Evolutionary conservation across 2,888 invertebrate species (phyloP), one percentile per base, ranked within the genome.

Genomic region (Microdon myrmicae): DNA sequence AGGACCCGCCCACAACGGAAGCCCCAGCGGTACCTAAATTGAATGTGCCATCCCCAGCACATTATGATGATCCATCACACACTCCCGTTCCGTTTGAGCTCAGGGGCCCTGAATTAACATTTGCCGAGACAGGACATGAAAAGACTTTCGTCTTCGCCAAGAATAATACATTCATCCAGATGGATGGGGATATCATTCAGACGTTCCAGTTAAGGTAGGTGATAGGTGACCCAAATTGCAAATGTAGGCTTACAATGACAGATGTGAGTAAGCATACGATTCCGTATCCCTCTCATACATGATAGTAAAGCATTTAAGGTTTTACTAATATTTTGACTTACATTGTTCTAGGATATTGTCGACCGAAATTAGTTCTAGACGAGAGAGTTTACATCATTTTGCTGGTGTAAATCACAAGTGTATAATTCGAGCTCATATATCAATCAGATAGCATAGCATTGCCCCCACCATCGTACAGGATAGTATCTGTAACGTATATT

Each of bases 61-160:
- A 68, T n/a, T 68, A 68, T 8, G 69, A 67, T 35, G 71, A 71
- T 22, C 67, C 71, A 3, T 74, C 73, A 19, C 72, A 74, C 43
- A 85, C 87, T 0, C 86, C 89, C 0, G 84, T 90, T 69, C 90
- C 91, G 1, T 85, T 86, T 44, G 87, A 89, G 70, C 85, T 88
- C 69, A 83, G 92, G 67, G 91, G 91, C 44, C 84, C 90, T 68
- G 89, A 90, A 75, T 81, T 93, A 34, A 92, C 92, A 1, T 92
- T 94, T 74, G 89, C 89, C 71, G 92, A 92, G 79, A 90, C 91
- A 3, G 92, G 92, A 1, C 86, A 90, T 72, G 87, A 90, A 69
- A 88, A 87, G 73, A 92, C 90, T n/a, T 94, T 94, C 77, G 92
- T 94, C 87, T 94, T 94, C 78, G 92, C 93, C 12, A 90, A 92